Conservation (phyloP, 2,888 invertebrate genomes). For the Ectemnius continuus region DNA sequence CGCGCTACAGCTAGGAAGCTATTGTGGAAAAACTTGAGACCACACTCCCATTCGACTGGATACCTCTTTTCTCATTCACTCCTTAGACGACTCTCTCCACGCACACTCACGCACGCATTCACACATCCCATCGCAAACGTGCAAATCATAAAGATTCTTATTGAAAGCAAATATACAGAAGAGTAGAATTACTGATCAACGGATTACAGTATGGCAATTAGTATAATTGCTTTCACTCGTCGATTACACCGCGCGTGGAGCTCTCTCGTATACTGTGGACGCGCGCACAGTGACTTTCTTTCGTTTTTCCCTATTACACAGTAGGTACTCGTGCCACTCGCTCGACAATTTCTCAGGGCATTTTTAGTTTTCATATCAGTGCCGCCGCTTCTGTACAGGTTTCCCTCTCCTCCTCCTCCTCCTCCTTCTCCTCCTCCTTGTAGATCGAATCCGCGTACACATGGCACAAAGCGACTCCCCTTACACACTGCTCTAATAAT, state of each 20-base stretch:
- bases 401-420: slow-evolving; percentile 17
- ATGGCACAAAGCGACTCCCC: slow-evolving; percentile 60
- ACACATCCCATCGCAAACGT: slow-evolving; percentile 37
- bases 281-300: slow-evolving; percentile 32
- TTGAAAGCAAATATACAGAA: slow-evolving; percentile 49
- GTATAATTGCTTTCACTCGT: slow-evolving; percentile 42
- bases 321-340: slow-evolving; percentile 55
- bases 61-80: slow-evolving; percentile 30
- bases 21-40: slow-evolving; percentile 44
- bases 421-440: slow-evolving; percentile 12
- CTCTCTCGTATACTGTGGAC: slow-evolving; percentile 25
- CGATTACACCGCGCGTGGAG: not conserved
- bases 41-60: slow-evolving; percentile 29
- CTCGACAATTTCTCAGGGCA: slow-evolving; percentile 30
- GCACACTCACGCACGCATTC: slow-evolving; percentile 40
- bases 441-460: slow-evolving; percentile 45
- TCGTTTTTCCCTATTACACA: slow-evolving; percentile 44
- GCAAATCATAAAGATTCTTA: slow-evolving; percentile 38
- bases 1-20: slow-evolving; percentile 55
- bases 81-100: slow-evolving; percentile 26
- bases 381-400: slow-evolving; percentile 53
- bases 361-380: slow-evolving; percentile 44
- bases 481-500: slow-evolving; percentile 59
- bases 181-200: slow-evolving; percentile 18
- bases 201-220: not conserved